These are phyloP conservation scores for Bathynomus jamesi DNA, from an alignment of 1,140 invertebrate species.

Conservation along the genomic window DNA sequence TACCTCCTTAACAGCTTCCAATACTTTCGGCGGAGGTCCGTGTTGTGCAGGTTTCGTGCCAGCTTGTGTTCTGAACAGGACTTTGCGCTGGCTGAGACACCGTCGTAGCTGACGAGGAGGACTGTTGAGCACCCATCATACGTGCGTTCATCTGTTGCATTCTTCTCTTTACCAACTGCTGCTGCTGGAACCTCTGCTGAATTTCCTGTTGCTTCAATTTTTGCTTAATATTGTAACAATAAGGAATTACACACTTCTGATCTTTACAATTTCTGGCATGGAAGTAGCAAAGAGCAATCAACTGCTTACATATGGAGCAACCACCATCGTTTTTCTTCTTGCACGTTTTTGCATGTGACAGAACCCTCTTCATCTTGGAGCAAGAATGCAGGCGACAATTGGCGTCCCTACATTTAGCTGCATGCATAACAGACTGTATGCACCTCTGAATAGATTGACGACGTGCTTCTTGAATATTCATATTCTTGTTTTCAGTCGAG, in stretches of 20 bases:
- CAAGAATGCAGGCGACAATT: constrained; percentile 94
- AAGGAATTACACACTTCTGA: constrained; percentile 92
- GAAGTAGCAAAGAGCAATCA: constrained; percentile 96
- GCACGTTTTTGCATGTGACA: constrained; percentile 89
- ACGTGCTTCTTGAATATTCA: constrained; percentile 63
- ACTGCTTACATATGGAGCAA: constrained; percentile 97
- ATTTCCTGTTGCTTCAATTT: constrained; percentile 94
- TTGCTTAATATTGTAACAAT: constrained; percentile 96
- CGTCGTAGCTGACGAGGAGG: constrained; percentile 37
- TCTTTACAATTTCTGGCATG: constrained; percentile 98
- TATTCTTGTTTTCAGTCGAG: constrained; percentile 65
- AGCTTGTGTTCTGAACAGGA: constrained; percentile 30
- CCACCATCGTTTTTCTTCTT: constrained; percentile 91
- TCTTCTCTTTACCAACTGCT: constrained; percentile 67
- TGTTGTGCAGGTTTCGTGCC: constrained; percentile 46
- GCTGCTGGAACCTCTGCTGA: constrained; percentile 81
- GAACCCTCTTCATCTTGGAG: constrained; percentile 97
- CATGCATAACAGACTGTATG: constrained; percentile 95
- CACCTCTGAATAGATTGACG: constrained; percentile 93
- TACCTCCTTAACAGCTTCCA: constrained; percentile 75
- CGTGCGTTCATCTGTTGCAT: constrained; percentile 79
- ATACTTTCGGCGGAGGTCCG: constrained; percentile 69
- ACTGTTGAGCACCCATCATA: constrained; percentile 45
- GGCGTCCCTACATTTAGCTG: constrained; percentile 90
- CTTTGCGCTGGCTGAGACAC: constrained; percentile 50